These are phyloP conservation scores for Tolypeutes matacus DNA, from an alignment of 2,797 vertebrate genomes.

Conservation along the genomic window DNA sequence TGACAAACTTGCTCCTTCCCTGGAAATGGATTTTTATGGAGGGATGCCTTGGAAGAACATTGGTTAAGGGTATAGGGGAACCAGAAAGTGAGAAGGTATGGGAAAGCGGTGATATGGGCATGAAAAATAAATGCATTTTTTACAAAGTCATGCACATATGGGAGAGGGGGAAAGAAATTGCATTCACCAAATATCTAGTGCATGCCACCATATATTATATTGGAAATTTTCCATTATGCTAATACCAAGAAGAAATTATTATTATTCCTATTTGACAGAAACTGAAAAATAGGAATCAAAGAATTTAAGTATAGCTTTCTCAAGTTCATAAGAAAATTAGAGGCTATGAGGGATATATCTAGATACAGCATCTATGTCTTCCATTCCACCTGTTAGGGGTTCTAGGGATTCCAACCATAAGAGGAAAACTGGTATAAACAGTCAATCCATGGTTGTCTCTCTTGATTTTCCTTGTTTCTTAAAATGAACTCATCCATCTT, in stretches of 20 bases:
- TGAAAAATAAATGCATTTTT: neutral
- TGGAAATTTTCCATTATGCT: neutral
- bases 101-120: neutral
- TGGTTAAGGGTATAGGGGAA: neutral
- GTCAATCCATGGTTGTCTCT: neutral
- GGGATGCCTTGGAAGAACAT: neutral
- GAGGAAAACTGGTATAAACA: neutral
- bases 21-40: neutral
- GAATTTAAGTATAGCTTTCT: neutral
- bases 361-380: neutral
- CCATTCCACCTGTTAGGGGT: neutral
- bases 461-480: neutral
- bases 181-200: neutral
- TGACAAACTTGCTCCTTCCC: neutral
- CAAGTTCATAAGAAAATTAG: neutral
- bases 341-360: neutral
- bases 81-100: neutral
- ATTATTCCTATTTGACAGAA: neutral
- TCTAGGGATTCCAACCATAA: neutral
- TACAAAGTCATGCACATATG: neutral
- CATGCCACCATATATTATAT: no score
- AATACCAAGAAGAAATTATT: neutral
- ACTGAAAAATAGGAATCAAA: neutral
- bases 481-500: neutral
- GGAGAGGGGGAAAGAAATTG: neutral